Conservation (phyloP, 2,113 vertebrate species). For the Lonchura striata region DNA sequence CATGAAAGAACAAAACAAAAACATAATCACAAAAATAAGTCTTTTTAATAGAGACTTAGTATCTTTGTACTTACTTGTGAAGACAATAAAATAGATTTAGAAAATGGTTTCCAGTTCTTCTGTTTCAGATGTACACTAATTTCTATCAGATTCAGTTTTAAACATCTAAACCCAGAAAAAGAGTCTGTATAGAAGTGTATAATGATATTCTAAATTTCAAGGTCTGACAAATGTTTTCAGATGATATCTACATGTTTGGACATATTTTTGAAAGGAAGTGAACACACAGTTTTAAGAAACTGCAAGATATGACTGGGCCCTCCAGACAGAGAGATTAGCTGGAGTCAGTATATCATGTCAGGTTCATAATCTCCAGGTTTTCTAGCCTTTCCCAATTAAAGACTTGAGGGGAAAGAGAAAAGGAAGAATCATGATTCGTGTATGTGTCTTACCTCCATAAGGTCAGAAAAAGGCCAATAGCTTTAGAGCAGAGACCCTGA, state of each 20-base stretch:
- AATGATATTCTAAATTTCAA: neutral
- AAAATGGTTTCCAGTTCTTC: neutral
- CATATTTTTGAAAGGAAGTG: neutral
- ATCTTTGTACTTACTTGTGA: neutral
- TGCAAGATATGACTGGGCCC: neutral
- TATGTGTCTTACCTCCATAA: neutral
- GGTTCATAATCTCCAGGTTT: neutral
- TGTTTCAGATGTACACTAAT: neutral
- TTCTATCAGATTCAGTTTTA: neutral
- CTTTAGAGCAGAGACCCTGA: neutral
- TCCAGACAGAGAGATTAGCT: neutral
- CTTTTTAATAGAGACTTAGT: neutral
- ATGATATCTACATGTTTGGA: accelerated
- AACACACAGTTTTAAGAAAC: neutral
- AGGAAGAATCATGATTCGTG: neutral
- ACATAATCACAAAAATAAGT: neutral
- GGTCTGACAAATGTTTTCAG: neutral
- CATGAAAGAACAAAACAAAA: neutral
- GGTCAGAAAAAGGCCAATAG: neutral
- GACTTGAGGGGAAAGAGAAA: neutral
- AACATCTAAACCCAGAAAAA: neutral
- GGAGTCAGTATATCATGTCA: neutral
- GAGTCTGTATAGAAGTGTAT: neutral
- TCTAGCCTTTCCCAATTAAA: neutral
- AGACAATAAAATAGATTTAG: neutral